A percentile compares a stretch with the other conserved stretches of the same genome.
These are phyloP conservation scores for Philaethria dido DNA, from an alignment of 2,888 invertebrate species.

Conservation along the genomic window DNA sequence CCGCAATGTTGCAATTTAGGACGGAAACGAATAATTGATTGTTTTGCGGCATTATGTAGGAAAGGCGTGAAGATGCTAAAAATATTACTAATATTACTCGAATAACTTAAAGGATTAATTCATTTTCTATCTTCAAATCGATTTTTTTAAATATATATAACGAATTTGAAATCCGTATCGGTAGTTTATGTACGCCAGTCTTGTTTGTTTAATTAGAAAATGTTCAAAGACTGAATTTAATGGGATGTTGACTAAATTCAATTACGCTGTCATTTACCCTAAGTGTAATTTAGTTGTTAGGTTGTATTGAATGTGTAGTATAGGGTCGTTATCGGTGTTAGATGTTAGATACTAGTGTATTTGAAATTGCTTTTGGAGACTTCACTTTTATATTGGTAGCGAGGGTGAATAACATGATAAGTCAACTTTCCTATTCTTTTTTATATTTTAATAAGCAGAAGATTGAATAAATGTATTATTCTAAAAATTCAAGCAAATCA, in stretches of 20 bases:
- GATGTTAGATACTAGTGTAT: conserved; percentile 31
- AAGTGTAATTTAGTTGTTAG: conserved; percentile 62
- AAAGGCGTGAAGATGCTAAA: too few species aligned
- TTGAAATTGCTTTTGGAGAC: conserved; percentile 11
- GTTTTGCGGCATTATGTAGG: too few species aligned
- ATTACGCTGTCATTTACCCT: conserved; percentile 75
- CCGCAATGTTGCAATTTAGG: too few species aligned
- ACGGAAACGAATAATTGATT: too few species aligned
- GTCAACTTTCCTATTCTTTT: too few species aligned
- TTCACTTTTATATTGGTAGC: conserved; percentile 9
- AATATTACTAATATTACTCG: too few species aligned
- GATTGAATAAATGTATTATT: too few species aligned
- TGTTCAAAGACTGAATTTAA: conserved; percentile 81
- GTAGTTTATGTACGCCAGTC: conserved; percentile 53
- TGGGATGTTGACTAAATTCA: conserved; percentile 74
- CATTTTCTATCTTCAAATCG: not conserved
- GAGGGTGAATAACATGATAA: too few species aligned
- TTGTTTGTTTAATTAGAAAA: conserved; percentile 70
- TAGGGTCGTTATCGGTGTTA: conserved; percentile 61
- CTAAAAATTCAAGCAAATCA: too few species aligned
- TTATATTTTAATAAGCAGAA: too few species aligned
- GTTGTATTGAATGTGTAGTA: conserved; percentile 50
- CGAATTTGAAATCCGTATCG: not conserved
- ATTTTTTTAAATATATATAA: not conserved
- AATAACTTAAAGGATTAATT: not conserved